Evolutionary conservation across 2,113 vertebrate species (phyloP).

Genomic region (Leiothrix lutea): DNA sequence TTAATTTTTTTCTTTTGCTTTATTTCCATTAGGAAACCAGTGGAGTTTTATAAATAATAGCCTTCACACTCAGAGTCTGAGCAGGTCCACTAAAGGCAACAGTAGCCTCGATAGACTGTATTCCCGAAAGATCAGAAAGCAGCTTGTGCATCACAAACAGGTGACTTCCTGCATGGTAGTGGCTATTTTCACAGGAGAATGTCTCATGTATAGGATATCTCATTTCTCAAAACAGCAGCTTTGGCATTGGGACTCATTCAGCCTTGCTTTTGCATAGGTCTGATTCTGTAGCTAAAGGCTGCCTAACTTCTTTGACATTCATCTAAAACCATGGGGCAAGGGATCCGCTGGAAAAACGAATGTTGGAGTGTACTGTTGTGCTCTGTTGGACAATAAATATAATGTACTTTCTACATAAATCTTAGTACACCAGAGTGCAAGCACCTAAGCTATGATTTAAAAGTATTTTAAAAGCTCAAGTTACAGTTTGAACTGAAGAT

Average conservation of each 20-base stretch:
- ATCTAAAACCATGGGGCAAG: not conserved
- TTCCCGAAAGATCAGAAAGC: constrained; percentile 97
- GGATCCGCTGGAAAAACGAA: not conserved
- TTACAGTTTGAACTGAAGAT: constrained; percentile 16
- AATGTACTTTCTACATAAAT: not conserved
- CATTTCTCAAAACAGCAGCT: not conserved
- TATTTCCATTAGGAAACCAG: constrained; percentile 83
- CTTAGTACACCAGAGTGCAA: not conserved
- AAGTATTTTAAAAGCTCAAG: not conserved
- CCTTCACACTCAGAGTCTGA: constrained; percentile 91
- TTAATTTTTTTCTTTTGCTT: not conserved
- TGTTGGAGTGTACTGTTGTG: not conserved
- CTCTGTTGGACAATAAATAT: not conserved
- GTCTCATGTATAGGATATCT: not conserved
- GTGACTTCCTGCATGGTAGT: constrained; percentile 75
- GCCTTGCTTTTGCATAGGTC: constrained; percentile 37
- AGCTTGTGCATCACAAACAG: constrained; percentile 99
- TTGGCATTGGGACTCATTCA: constrained; percentile 24
- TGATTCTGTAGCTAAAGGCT: constrained; percentile 43
- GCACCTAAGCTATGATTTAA: not conserved
- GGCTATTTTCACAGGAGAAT: not conserved
- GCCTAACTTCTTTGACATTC: not conserved
- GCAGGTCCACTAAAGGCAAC: constrained; percentile 89
- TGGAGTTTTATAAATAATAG: constrained; percentile 99
- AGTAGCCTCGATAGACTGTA: constrained; percentile 96